Conservation (phyloP, 1,140 invertebrate genomes). For the Potamilus streckersoni region DNA sequence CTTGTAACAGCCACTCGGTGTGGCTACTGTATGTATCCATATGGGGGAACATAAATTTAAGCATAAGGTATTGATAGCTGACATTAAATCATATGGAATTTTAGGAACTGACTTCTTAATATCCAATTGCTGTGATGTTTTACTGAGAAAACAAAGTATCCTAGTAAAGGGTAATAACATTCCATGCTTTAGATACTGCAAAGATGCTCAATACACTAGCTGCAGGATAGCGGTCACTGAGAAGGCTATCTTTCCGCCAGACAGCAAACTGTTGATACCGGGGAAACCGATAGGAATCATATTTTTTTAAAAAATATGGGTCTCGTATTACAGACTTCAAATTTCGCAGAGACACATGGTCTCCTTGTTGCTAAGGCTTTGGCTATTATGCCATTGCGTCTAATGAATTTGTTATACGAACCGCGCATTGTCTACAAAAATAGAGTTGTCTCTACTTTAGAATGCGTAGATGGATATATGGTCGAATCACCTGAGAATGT, state of each 20-base stretch:
- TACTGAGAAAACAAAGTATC: conserved; percentile 9
- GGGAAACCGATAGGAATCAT: conserved; percentile 3
- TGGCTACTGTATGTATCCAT: background rate
- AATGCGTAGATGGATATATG: too few species aligned
- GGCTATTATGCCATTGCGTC: conserved; percentile 2
- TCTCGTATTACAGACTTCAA: background rate
- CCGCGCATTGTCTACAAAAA: too few species aligned
- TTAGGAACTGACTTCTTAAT: conserved; percentile 8
- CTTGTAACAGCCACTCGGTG: background rate
- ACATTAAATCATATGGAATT: conserved; percentile 10
- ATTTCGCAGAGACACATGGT: conserved; percentile 3
- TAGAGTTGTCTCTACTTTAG: too few species aligned
- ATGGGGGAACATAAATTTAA: conserved; percentile 6
- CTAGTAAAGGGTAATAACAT: conserved; percentile 2
- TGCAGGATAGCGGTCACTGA: background rate
- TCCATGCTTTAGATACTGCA: conserved; percentile 9
- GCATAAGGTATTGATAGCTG: conserved; percentile 2
- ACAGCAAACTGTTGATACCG: background rate
- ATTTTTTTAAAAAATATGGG: conserved; percentile 1
- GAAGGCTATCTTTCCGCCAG: too few species aligned
- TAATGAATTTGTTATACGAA: too few species aligned
- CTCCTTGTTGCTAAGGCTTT: conserved; percentile 17
- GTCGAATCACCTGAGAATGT: too few species aligned
- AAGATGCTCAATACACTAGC: background rate
- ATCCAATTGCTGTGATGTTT: background rate